Percentiles rank a stretch among this genome's conserved stretches.
Conservation (phyloP, 2,888 invertebrate genomes). For the Zaprionus bogoriensis region DNA sequence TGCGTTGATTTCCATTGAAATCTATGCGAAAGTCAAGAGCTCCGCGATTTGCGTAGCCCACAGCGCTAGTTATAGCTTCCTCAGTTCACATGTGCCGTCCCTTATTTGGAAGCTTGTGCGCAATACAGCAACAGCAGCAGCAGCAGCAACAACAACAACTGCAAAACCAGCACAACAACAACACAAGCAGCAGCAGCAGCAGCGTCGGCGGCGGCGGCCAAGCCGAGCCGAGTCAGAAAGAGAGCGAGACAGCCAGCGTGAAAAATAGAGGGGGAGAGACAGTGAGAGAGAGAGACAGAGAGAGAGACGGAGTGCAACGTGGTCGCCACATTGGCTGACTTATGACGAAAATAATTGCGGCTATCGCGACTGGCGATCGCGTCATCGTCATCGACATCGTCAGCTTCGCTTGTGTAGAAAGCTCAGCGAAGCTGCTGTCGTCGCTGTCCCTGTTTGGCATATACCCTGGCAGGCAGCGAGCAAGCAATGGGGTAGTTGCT, state of each 20-base stretch:
- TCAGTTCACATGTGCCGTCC: constrained; percentile 83
- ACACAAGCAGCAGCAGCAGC: constrained; percentile 15
- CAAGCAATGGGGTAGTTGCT: neutral
- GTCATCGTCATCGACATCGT: constrained; percentile 64
- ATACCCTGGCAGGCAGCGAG: constrained; percentile 20
- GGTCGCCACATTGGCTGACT: constrained; percentile 78
- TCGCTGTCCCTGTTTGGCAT: constrained; percentile 17
- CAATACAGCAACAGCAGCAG: constrained; percentile 31
- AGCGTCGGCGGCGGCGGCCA: constrained; percentile 29
- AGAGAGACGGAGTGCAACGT: constrained; percentile 37
- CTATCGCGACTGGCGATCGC: constrained; percentile 72
- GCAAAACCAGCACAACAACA: constrained; percentile 53
- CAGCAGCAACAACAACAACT: constrained; percentile 13
- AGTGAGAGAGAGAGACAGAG: neutral
- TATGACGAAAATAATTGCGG: constrained; percentile 77
- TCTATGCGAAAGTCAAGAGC: constrained; percentile 77
- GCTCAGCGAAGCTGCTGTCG: constrained; percentile 37
- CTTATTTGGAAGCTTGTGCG: constrained; percentile 83
- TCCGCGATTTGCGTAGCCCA: constrained; percentile 80
- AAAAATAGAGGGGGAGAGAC: neutral
- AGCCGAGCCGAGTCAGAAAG: constrained; percentile 25
- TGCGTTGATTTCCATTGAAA: constrained; percentile 71
- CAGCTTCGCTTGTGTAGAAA: constrained; percentile 52
- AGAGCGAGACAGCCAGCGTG: constrained; percentile 6
- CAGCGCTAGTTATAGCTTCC: constrained; percentile 81